phyloP scores from a whole-genome alignment of 2,113 vertebrate genomes.

The Austrofundulus limnaeus region DNA sequence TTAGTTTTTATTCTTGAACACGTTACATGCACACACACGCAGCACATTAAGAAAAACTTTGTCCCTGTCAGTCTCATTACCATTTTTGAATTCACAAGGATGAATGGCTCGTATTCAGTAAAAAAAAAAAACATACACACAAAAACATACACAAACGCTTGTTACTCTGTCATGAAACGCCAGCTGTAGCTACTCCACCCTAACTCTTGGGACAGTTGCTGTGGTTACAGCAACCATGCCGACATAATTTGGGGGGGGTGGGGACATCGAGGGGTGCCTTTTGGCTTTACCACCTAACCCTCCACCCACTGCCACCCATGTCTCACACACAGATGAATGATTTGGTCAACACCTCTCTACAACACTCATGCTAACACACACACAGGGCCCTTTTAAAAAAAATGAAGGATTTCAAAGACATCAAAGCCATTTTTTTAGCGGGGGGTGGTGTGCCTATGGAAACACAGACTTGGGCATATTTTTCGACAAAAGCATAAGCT shows the following conservation, averaged over 20 bases:
- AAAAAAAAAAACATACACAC: constrained; percentile 31
- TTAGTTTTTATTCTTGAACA: constrained; percentile 6
- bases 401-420: constrained; percentile 44
- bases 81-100: constrained; percentile 34
- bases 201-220: constrained; percentile 73
- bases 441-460: not conserved
- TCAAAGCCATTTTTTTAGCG: constrained; percentile 28
- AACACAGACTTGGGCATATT: constrained; percentile 32
- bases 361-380: constrained; percentile 37
- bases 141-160: constrained; percentile 33
- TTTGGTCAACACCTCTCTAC: constrained; percentile 36
- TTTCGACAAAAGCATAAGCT: not conserved
- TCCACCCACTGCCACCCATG: constrained; percentile 1
- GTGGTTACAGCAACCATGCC: constrained; percentile 73
- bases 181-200: constrained; percentile 73
- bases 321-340: constrained; percentile 32
- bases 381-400: constrained; percentile 32
- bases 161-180: constrained; percentile 55
- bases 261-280: constrained; percentile 43
- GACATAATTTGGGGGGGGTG: constrained; percentile 50
- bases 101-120: constrained; percentile 56
- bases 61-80: constrained; percentile 14
- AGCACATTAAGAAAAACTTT: constrained; percentile 1
- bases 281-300: constrained; percentile 32
- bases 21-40: not conserved